Percentiles rank a stretch among this genome's conserved stretches.
phyloP scores from a whole-genome alignment of 2,888 invertebrate genomes.

The Caenorhabditis macrosperma region DNA sequence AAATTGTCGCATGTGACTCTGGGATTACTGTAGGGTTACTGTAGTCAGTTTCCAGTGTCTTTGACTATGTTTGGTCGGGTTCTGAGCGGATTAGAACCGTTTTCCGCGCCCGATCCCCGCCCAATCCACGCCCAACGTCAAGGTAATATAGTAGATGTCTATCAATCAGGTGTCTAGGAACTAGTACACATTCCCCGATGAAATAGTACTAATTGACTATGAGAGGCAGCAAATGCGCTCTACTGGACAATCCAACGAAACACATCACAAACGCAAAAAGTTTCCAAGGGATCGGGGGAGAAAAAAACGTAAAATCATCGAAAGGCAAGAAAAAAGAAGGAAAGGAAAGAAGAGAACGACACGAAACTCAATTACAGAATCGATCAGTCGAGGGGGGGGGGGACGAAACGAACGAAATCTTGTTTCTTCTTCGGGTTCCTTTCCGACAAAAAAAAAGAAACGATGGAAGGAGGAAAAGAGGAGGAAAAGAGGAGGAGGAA shows the following conservation, averaged over 20 bases:
- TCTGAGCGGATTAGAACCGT: too few species aligned
- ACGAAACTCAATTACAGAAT: conserved; percentile 38
- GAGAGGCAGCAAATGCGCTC: too few species aligned
- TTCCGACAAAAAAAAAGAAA: conserved; percentile 6
- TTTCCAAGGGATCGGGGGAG: neutral
- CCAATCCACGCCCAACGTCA: too few species aligned
- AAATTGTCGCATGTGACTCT: too few species aligned
- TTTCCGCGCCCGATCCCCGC: too few species aligned
- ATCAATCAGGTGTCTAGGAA: too few species aligned
- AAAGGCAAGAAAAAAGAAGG: conserved; percentile 1
- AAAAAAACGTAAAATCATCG: conserved; percentile 7
- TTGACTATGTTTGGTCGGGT: too few species aligned
- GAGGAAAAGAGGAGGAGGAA: neutral
- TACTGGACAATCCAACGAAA: conserved; percentile 6
- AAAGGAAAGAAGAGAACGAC: neutral
- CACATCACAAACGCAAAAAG: neutral
- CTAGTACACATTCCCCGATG: too few species aligned
- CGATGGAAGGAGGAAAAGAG: neutral
- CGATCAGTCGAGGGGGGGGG: conserved; percentile 12
- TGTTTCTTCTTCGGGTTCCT: conserved; percentile 8
- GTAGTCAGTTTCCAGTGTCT: too few species aligned
- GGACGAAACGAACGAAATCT: conserved; percentile 1
- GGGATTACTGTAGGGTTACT: too few species aligned
- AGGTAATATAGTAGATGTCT: too few species aligned
- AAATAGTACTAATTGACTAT: too few species aligned